Evolutionary conservation across 37 sponge, comb jelly and placozoan species (phyloP).

Genomic region (Bolinopsis microptera): DNA sequence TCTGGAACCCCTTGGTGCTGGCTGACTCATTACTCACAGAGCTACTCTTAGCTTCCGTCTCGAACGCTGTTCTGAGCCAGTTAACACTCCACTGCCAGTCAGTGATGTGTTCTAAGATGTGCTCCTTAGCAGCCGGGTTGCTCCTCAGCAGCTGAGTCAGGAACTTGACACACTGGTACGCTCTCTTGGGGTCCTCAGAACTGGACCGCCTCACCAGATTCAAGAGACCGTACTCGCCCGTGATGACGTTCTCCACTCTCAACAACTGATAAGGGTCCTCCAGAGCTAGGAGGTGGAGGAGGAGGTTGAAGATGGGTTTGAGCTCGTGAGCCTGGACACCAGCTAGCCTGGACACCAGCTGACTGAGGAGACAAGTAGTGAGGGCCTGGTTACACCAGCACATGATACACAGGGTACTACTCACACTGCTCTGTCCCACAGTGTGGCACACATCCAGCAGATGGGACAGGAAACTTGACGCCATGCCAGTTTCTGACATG

Average conservation of each 20-base stretch:
- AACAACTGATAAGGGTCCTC: slow-evolving; percentile 32
- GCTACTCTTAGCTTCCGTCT: slow-evolving; percentile 60
- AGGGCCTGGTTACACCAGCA: slow-evolving; percentile 41
- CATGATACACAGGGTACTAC: slow-evolving; percentile 8
- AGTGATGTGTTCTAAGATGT: slow-evolving; percentile 32
- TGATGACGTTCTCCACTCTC: slow-evolving; percentile 49
- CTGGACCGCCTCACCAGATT: slow-evolving; percentile 72
- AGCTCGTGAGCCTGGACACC: slow-evolving; percentile 51
- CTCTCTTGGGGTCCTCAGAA: slow-evolving; percentile 75
- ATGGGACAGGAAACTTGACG: slow-evolving; percentile 13
- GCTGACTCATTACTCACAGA: slow-evolving; percentile 85
- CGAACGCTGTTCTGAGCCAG: slow-evolving; percentile 54
- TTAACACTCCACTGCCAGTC: slow-evolving; percentile 66
- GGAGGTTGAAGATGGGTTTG: slow-evolving; percentile 38
- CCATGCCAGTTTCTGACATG: background rate
- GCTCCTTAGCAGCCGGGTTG: slow-evolving; percentile 45
- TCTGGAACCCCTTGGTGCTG: slow-evolving; percentile 76
- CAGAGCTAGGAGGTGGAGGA: slow-evolving; percentile 39
- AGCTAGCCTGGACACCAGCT: background rate
- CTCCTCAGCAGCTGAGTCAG: slow-evolving; percentile 66
- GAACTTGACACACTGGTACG: slow-evolving; percentile 94
- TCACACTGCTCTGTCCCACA: slow-evolving; percentile 17
- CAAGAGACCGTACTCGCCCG: slow-evolving; percentile 48
- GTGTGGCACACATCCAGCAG: slow-evolving; percentile 43
- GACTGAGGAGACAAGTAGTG: background rate